Conservation (phyloP, 2,113 vertebrate species). For the Lichenostomus cassidix region DNA sequence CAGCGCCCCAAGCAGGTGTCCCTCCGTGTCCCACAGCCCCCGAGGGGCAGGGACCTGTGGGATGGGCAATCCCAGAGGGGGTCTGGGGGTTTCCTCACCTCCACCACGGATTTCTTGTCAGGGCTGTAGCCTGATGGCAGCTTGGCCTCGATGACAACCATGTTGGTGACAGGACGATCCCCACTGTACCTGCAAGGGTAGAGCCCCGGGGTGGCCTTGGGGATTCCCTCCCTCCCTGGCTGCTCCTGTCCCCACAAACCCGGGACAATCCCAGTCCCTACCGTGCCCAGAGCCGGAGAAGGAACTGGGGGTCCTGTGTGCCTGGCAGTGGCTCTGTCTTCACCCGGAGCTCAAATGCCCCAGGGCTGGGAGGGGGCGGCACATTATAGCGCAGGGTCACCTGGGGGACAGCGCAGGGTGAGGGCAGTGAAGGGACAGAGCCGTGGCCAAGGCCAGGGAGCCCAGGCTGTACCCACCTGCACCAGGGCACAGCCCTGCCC, state of each 20-base stretch:
- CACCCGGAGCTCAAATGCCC: background rate
- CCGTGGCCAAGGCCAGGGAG: fast-evolving
- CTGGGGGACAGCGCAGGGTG: background rate
- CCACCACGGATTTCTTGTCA: conserved; percentile 36
- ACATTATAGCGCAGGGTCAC: conserved; percentile 26
- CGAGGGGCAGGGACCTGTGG: fast-evolving
- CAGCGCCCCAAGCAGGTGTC: background rate
- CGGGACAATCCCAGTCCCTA: background rate
- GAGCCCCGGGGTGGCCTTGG: fast-evolving
- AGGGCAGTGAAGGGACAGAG: fast-evolving
- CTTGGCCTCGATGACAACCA: conserved; percentile 81
- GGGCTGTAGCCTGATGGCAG: conserved; percentile 78
- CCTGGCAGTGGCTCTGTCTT: background rate
- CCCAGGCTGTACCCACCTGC: conserved; percentile 17
- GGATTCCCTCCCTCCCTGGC: background rate
- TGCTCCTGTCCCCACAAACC: background rate
- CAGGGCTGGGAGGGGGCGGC: background rate
- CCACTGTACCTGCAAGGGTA: conserved; percentile 67
- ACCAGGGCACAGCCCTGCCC: conserved; percentile 62
- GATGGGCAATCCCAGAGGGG: background rate
- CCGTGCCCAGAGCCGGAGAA: background rate
- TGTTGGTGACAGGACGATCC: conserved; percentile 75
- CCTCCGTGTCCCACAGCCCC: background rate
- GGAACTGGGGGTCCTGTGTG: background rate
- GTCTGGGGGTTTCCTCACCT: conserved; percentile 35